Percentiles rank a stretch among this genome's conserved stretches.
Conservation (phyloP, 1,140 invertebrate genomes). For the Gonatopus flavifemur region DNA sequence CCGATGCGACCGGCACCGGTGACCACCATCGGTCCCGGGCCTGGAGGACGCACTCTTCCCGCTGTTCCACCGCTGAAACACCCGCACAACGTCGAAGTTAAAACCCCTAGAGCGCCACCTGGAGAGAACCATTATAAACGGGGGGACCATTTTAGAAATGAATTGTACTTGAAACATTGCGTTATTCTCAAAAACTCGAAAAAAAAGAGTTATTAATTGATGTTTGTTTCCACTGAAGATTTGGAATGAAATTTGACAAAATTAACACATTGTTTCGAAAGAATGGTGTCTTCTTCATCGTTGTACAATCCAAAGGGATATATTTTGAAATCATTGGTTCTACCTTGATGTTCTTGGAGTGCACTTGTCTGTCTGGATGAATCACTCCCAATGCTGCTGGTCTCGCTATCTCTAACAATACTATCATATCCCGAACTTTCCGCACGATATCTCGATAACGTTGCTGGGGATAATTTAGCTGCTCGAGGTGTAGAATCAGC, state of each 20-base stretch:
- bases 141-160: slow-evolving; percentile 42
- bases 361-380: slow-evolving; percentile 68
- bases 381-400: slow-evolving; percentile 80
- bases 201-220: too few relatives aligned
- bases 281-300: too few relatives aligned
- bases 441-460: slow-evolving; percentile 68
- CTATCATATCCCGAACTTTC: slow-evolving; percentile 88
- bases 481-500: slow-evolving; percentile 78
- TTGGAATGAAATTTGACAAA: too few relatives aligned
- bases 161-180: too few relatives aligned
- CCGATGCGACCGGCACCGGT: slow-evolving; percentile 20
- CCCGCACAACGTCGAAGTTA: slow-evolving; percentile 59
- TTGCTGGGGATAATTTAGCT: slow-evolving; percentile 73
- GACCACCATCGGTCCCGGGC: slow-evolving; percentile 28
- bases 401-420: slow-evolving; percentile 81
- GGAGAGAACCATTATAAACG: slow-evolving; percentile 48
- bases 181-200: too few relatives aligned
- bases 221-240: too few relatives aligned
- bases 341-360: slow-evolving; percentile 63
- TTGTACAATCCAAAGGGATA: too few relatives aligned
- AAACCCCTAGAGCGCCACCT: slow-evolving; percentile 57
- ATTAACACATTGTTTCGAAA: too few relatives aligned
- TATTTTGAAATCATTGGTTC: too few relatives aligned
- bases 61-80: slow-evolving; percentile 57
- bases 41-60: slow-evolving; percentile 46